Evolutionary conservation across 2,797 vertebrate genomes (phyloP).

Genomic region (Myotis myotis): DNA sequence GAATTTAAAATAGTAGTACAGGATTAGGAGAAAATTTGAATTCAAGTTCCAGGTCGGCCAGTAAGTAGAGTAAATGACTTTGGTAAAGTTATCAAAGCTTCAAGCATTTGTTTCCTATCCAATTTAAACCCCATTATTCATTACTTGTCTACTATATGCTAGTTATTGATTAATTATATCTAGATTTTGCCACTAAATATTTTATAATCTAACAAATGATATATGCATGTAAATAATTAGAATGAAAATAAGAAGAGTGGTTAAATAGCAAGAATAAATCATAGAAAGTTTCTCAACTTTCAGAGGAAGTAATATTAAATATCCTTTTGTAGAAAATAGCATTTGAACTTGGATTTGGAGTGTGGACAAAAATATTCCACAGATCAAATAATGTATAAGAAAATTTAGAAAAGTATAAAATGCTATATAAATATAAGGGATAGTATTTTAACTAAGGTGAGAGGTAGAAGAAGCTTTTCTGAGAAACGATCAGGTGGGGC

Average conservation of each 20-base stretch:
- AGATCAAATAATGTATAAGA: background rate
- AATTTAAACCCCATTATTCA: constrained; percentile 25
- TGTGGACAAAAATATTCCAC: constrained; percentile 9
- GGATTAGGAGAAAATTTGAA: constrained; percentile 28
- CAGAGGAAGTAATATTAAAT: constrained; percentile 51
- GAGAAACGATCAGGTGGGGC: background rate
- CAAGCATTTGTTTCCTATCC: constrained; percentile 7
- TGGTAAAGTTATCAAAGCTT: constrained; percentile 24
- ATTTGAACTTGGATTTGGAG: constrained; percentile 33
- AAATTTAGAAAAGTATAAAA: constrained; percentile 37
- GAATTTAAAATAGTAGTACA: constrained; percentile 41
- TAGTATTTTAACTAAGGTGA: constrained; percentile 34
- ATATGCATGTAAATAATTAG: constrained; percentile 18
- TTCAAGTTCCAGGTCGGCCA: background rate
- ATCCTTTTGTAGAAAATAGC: constrained; percentile 20
- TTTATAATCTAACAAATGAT: constrained; percentile 24
- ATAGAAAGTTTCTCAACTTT: constrained; percentile 39
- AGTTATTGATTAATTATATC: background rate
- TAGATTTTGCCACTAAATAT: background rate
- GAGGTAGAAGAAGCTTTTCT: background rate
- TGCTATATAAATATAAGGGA: constrained; percentile 14
- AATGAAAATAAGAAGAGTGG: constrained; percentile 31
- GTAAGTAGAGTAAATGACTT: constrained; percentile 20
- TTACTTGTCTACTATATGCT: background rate
- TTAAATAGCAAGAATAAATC: background rate